Percentiles rank a stretch among this genome's conserved stretches.
phyloP scores from a whole-genome alignment of 2,113 vertebrate genomes.

The Ia io region DNA sequence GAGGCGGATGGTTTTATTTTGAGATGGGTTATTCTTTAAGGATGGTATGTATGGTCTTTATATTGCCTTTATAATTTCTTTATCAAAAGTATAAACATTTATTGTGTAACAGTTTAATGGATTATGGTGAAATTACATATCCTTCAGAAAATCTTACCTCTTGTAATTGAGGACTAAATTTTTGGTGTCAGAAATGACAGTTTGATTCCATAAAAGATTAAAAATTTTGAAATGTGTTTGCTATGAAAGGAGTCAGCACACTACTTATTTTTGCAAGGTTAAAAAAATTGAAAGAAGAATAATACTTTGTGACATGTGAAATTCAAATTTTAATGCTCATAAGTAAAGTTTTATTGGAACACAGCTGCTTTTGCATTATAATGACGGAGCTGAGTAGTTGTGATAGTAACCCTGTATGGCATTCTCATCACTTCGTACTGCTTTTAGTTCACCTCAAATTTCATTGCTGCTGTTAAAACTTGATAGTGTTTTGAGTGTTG shows the following conservation, averaged over 20 bases:
- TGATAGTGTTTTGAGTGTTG: constrained; percentile 1
- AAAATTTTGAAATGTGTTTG: constrained; percentile 26
- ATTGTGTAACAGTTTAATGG: background rate
- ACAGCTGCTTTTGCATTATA: background rate
- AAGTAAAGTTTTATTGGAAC: constrained; percentile 2
- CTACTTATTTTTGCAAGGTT: background rate
- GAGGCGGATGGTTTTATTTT: constrained; percentile 29
- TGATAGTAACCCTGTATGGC: background rate
- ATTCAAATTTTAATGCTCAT: constrained; percentile 17
- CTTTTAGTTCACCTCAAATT: background rate
- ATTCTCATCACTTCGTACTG: constrained; percentile 1
- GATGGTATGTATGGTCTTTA: background rate
- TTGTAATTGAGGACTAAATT: background rate
- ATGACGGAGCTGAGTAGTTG: background rate
- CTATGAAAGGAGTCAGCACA: background rate
- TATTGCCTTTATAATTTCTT: background rate
- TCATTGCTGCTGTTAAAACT: background rate
- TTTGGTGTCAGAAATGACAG: constrained; percentile 21
- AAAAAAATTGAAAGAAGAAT: background rate
- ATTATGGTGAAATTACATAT: constrained; percentile 3
- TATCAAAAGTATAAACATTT: constrained; percentile 11
- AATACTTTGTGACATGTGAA: background rate
- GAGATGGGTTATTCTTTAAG: background rate
- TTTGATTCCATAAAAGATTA: constrained; percentile 13
- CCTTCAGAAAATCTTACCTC: background rate